phyloP scores from a whole-genome alignment of 2,113 vertebrate genomes.

The Natator depressus region DNA sequence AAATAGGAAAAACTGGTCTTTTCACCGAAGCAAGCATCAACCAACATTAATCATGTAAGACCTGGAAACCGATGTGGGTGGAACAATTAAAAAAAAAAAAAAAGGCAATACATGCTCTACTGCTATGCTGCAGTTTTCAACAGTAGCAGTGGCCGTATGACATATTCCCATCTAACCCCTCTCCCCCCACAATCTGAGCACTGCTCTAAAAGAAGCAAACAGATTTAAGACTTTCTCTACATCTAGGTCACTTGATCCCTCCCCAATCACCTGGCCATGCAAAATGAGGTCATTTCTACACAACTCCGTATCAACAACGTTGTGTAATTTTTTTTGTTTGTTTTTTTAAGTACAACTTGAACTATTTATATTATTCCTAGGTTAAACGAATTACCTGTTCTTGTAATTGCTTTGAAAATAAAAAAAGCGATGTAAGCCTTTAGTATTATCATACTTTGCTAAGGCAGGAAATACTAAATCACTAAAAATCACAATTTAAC shows the following conservation, averaged over 20 bases:
- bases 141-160: neutral
- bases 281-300: neutral
- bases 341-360: neutral
- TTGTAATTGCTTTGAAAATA: neutral
- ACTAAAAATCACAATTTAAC: neutral
- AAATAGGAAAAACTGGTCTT: accelerated
- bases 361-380: neutral
- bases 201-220: neutral
- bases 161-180: neutral
- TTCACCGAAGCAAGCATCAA: accelerated
- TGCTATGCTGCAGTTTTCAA: accelerated
- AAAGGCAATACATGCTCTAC: accelerated
- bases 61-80: neutral
- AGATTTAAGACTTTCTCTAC: neutral
- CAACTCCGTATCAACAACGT: neutral
- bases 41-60: accelerated
- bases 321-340: neutral
- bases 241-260: neutral
- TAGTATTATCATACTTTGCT: neutral
- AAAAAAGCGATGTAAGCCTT: neutral
- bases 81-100: accelerated
- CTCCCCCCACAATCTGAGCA: neutral
- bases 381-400: neutral
- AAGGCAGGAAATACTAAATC: neutral
- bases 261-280: neutral